These are phyloP conservation scores for Cartodere bifasciata DNA, from an alignment of 2,888 invertebrate species.

Conservation along the genomic window DNA sequence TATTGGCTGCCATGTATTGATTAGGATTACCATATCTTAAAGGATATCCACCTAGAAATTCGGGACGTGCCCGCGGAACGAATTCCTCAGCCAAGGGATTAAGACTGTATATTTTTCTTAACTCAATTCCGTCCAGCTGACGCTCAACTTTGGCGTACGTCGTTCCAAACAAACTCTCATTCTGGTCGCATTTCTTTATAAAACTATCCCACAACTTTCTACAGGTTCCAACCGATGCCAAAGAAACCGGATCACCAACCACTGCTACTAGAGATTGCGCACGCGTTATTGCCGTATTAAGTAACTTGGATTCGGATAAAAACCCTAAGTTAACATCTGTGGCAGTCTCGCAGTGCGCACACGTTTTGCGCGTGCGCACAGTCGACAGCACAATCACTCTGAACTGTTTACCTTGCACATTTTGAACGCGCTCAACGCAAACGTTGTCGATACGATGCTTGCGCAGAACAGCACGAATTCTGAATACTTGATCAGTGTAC, in stretches of 20 bases:
- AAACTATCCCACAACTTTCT: constrained; percentile 72
- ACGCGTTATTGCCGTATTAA: constrained; percentile 72
- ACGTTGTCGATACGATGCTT: constrained; percentile 61
- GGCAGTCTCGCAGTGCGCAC: constrained; percentile 37
- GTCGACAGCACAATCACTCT: constrained; percentile 71
- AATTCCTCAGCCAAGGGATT: constrained; percentile 75
- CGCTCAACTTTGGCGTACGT: constrained; percentile 54
- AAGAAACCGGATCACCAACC: constrained; percentile 71
- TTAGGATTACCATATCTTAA: no score
- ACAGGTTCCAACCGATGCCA: constrained; percentile 69
- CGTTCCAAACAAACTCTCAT: constrained; percentile 58
- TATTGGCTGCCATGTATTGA: no score
- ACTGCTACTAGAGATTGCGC: constrained; percentile 74
- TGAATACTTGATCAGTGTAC: constrained; percentile 66
- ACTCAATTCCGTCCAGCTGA: constrained; percentile 59
- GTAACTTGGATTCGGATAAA: constrained; percentile 64
- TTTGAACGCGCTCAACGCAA: constrained; percentile 69
- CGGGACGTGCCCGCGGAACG: constrained; percentile 46
- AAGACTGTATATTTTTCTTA: constrained; percentile 62
- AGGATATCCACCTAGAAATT: no score
- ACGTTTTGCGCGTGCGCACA: constrained; percentile 61
- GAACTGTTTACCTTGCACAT: constrained; percentile 82
- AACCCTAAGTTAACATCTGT: constrained; percentile 67
- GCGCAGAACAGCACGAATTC: constrained; percentile 62
- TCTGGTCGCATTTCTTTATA: constrained; percentile 56